phyloP scores from a whole-genome alignment of 2,797 vertebrate genomes.

The Prunella strophiata region DNA sequence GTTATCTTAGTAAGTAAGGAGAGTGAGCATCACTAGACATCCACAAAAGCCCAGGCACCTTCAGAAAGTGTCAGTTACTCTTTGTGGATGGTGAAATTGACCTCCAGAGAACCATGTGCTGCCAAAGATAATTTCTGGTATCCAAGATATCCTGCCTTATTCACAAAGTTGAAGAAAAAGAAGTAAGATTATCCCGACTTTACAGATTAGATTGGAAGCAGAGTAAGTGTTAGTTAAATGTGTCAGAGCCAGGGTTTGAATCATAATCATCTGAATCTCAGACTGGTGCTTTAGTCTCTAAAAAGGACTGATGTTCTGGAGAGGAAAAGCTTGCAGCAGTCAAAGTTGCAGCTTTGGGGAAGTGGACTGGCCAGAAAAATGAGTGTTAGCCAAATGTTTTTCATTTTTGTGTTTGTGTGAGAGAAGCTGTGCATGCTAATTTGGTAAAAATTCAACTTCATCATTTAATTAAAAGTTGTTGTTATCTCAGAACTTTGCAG shows the following conservation, averaged over 20 bases:
- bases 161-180: neutral
- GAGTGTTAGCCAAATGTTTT: conserved; percentile 27
- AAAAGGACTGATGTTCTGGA: neutral
- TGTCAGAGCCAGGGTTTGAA: neutral
- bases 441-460: conserved; percentile 16
- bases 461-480: conserved; percentile 52
- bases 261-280: neutral
- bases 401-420: neutral
- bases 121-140: neutral
- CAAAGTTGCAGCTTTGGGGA: neutral
- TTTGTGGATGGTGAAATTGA: neutral
- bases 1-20: neutral
- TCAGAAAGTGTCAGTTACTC: neutral
- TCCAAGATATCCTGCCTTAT: neutral
- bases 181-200: neutral
- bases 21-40: neutral
- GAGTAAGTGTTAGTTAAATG: neutral
- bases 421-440: neutral
- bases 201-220: neutral
- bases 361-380: neutral
- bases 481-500: conserved; percentile 38
- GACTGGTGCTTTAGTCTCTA: neutral
- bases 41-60: neutral
- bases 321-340: neutral
- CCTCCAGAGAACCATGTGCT: neutral